These are phyloP conservation scores for Sphecodes monilicornis DNA, from an alignment of 2,888 invertebrate species.

Conservation along the genomic window DNA sequence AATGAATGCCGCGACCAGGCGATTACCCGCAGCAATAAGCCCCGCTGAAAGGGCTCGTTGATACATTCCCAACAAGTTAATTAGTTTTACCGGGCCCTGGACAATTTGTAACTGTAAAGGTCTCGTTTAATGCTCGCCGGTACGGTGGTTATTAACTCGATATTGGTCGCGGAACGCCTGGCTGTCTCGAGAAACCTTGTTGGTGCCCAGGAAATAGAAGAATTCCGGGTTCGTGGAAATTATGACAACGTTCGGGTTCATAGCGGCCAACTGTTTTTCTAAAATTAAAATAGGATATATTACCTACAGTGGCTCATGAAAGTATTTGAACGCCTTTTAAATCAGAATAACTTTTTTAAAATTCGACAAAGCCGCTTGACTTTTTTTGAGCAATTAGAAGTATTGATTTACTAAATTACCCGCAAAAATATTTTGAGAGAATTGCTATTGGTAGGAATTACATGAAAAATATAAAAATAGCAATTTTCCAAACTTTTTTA, in stretches of 20 bases:
- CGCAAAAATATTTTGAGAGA: too few species aligned
- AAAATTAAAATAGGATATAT: too few species aligned
- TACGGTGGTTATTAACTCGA: background rate
- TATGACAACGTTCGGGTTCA: background rate
- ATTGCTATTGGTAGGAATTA: too few species aligned
- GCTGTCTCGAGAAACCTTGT: background rate
- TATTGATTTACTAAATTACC: too few species aligned
- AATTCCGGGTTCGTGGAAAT: background rate
- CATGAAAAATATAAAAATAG: too few species aligned
- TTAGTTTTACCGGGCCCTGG: background rate
- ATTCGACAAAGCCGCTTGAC: too few species aligned
- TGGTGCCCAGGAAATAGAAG: background rate
- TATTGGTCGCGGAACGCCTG: background rate
- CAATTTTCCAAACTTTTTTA: too few species aligned
- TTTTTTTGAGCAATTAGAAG: too few species aligned
- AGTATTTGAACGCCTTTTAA: too few species aligned
- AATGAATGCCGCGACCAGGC: conserved; percentile 11
- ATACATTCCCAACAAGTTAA: conserved; percentile 27
- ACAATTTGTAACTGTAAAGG: background rate
- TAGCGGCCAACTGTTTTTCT: background rate
- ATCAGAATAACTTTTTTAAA: too few species aligned
- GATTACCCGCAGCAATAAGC: conserved; percentile 15
- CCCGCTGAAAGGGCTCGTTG: conserved; percentile 25
- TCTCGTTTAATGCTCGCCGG: background rate
- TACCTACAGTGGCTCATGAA: too few species aligned